phyloP scores from a whole-genome alignment of 1,140 invertebrate species.

The Pararge aegeria region DNA sequence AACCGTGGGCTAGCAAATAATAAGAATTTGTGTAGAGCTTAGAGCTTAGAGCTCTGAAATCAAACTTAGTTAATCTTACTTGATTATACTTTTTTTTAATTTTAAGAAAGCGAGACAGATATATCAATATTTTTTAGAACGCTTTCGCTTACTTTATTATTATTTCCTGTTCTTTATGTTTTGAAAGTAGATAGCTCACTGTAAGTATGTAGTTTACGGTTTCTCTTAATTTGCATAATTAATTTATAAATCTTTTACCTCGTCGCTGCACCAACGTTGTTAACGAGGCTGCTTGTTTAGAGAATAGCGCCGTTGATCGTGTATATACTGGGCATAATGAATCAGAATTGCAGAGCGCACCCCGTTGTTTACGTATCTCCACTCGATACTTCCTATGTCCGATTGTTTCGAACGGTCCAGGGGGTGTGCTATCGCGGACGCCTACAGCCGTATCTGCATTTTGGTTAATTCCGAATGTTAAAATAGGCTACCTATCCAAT shows the following conservation, averaged over 20 bases:
- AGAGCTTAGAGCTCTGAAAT: too few relatives aligned
- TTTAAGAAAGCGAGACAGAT: too few relatives aligned
- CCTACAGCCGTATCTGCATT: conserved; percentile 8
- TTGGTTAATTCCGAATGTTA: conserved; percentile 4
- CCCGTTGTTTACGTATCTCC: conserved; percentile 45
- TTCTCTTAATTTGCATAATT: not conserved
- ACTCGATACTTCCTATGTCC: conserved; percentile 49
- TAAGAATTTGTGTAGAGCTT: too few relatives aligned
- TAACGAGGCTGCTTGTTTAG: not conserved
- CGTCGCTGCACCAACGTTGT: not conserved
- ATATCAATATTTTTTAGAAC: too few relatives aligned
- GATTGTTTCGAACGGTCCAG: conserved; percentile 31
- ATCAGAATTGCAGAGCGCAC: conserved; percentile 67
- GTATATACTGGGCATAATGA: conserved; percentile 44
- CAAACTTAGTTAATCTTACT: too few relatives aligned
- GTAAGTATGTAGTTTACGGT: too few relatives aligned
- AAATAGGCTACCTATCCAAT: not conserved
- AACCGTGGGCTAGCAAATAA: too few relatives aligned
- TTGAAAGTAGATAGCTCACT: too few relatives aligned
- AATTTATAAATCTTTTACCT: not conserved
- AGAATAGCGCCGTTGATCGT: not conserved
- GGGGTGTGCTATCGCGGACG: not conserved
- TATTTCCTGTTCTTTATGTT: too few relatives aligned
- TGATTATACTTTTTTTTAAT: too few relatives aligned
- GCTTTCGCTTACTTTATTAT: too few relatives aligned